Percentiles rank a stretch among this genome's conserved stretches.
These are phyloP conservation scores for Crotalus tigris DNA, from an alignment of 2,113 vertebrate genomes.

Conservation along the genomic window DNA sequence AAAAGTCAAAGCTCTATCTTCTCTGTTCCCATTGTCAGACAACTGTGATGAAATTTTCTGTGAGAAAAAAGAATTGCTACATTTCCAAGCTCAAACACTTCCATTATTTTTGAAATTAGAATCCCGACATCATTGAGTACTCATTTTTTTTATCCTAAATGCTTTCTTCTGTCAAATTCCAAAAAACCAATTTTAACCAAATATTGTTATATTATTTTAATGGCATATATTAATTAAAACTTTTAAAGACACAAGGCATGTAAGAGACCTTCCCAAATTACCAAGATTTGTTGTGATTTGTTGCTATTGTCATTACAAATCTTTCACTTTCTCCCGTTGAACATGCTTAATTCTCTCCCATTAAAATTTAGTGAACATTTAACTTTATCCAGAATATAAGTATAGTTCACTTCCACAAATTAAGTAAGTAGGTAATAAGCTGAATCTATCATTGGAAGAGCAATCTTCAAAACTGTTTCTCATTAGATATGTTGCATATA, in stretches of 20 bases:
- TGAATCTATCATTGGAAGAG: background rate
- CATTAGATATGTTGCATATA: background rate
- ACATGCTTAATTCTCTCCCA: background rate
- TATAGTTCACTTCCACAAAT: background rate
- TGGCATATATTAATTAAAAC: background rate
- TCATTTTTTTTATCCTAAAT: background rate
- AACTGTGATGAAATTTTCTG: background rate
- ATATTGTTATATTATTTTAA: background rate
- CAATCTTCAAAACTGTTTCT: background rate
- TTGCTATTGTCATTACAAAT: background rate
- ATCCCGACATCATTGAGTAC: background rate
- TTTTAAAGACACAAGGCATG: background rate
- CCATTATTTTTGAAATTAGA: slow-evolving; percentile 8
- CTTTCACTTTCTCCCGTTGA: background rate
- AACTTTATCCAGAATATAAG: background rate
- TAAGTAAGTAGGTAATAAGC: background rate
- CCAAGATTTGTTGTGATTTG: background rate
- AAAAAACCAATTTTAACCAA: background rate
- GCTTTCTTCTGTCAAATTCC: background rate
- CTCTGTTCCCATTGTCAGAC: slow-evolving; percentile 41
- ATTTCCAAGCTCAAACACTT: background rate
- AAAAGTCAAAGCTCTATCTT: slow-evolving; percentile 31
- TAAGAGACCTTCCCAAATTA: background rate
- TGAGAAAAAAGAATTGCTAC: background rate
- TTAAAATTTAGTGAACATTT: background rate